Conservation (phyloP, 2,113 vertebrate genomes). For the Bolborhynchus lineola region DNA sequence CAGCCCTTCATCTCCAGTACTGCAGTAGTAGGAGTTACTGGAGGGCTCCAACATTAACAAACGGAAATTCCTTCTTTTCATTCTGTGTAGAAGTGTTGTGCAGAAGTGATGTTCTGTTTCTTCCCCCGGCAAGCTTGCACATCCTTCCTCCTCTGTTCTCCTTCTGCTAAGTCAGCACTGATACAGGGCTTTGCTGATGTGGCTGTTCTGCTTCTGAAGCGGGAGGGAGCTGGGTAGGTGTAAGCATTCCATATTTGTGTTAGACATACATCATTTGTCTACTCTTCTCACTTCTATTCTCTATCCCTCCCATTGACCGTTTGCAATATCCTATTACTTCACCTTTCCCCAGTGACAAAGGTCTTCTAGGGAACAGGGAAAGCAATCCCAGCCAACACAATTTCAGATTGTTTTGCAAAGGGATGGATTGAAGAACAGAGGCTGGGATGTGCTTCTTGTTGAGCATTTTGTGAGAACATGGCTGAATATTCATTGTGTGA, state of each 20-base stretch:
- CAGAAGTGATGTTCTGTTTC: not conserved
- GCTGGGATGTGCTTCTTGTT: not conserved
- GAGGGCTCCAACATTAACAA: not conserved
- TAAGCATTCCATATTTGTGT: not conserved
- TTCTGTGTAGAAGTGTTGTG: accelerated
- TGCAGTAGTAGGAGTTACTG: not conserved
- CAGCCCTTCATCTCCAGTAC: not conserved
- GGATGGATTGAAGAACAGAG: not conserved
- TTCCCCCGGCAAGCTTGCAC: not conserved
- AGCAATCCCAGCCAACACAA: not conserved
- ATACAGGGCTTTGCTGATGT: not conserved
- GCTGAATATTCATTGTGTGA: not conserved
- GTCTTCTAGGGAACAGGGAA: not conserved
- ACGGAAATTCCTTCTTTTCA: not conserved
- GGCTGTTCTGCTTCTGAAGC: not conserved
- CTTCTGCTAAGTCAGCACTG: not conserved
- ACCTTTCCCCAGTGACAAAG: not conserved
- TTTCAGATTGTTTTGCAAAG: not conserved
- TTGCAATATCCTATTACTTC: not conserved
- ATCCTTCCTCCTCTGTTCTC: not conserved
- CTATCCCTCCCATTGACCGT: not conserved
- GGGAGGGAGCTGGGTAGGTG: not conserved
- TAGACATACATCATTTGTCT: not conserved
- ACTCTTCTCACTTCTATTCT: not conserved
- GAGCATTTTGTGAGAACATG: not conserved